A percentile compares a stretch with the other conserved stretches of the same genome.
Evolutionary conservation across 2,113 vertebrate species (phyloP).

Genomic region (Lophius piscatorius): DNA sequence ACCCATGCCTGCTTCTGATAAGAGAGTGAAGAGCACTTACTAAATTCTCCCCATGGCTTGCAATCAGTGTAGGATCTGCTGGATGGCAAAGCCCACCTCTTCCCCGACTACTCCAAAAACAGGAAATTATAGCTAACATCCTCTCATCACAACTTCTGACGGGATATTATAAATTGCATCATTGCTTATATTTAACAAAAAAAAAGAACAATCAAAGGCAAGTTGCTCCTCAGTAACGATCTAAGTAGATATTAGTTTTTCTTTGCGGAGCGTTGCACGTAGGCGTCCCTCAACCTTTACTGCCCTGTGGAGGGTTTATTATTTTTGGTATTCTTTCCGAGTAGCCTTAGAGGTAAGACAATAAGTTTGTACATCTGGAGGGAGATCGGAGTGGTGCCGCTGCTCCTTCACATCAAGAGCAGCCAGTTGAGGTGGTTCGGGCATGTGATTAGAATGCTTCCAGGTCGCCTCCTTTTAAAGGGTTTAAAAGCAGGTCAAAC

Average conservation of each 20-base stretch:
- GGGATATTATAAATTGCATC: conserved; percentile 7
- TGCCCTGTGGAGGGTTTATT: too few species aligned
- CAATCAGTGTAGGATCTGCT: conserved; percentile 57
- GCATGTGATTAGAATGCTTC: too few species aligned
- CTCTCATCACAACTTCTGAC: conserved; percentile 14
- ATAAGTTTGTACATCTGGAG: too few species aligned
- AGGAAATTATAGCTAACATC: conserved; percentile 27
- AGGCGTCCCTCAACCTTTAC: too few species aligned
- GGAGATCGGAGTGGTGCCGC: too few species aligned
- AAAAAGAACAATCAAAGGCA: not conserved
- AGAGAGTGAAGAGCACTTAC: conserved; percentile 52
- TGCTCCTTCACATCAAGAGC: too few species aligned
- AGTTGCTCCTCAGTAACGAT: not conserved
- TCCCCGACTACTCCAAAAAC: conserved; percentile 21
- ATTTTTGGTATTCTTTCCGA: too few species aligned
- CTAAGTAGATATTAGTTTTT: conserved; percentile 2
- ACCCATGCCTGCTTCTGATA: conserved; percentile 44
- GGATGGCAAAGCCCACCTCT: conserved; percentile 21
- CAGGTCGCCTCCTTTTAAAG: too few species aligned
- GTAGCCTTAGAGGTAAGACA: too few species aligned
- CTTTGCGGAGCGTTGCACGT: too few species aligned
- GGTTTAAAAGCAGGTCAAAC: too few species aligned
- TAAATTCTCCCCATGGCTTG: conserved; percentile 43
- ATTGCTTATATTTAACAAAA: not conserved
- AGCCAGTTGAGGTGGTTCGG: too few species aligned